These are phyloP conservation scores for Cetoscarus ocellatus DNA, from an alignment of 2,797 vertebrate genomes.

Conservation along the genomic window DNA sequence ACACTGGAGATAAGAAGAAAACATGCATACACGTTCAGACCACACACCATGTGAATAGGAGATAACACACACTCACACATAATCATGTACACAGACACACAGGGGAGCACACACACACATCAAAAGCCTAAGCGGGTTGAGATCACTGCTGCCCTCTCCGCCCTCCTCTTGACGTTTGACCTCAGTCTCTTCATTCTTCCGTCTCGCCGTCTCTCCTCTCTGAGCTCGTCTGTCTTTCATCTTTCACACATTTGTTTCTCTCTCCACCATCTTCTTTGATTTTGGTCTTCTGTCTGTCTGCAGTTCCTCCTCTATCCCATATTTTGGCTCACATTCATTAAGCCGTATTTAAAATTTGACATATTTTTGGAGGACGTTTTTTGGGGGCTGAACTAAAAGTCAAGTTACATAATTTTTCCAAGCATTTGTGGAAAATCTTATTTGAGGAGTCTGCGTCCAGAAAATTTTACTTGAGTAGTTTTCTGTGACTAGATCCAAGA, in stretches of 20 bases:
- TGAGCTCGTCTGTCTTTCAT: slow-evolving; percentile 55
- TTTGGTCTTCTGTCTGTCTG: not conserved
- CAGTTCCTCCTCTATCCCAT: no score
- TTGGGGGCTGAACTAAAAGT: no score
- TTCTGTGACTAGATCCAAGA: no score
- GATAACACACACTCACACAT: slow-evolving; percentile 3
- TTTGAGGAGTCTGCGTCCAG: no score
- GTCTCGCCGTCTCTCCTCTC: slow-evolving; percentile 31
- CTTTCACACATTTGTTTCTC: slow-evolving; percentile 39
- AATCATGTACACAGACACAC: not conserved
- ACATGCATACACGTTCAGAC: slow-evolving; percentile 34
- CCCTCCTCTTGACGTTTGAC: slow-evolving; percentile 74
- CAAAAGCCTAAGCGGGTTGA: slow-evolving; percentile 56
- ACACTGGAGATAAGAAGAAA: slow-evolving; percentile 50
- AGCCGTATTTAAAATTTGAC: not conserved
- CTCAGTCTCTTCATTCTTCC: slow-evolving; percentile 53
- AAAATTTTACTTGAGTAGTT: no score
- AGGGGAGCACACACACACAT: slow-evolving; percentile 37
- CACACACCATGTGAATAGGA: slow-evolving; percentile 2
- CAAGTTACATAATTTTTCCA: no score
- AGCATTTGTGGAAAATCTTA: no score
- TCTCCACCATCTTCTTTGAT: not conserved
- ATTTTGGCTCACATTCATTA: no score
- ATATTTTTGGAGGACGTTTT: no score
- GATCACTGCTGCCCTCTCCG: slow-evolving; percentile 65